These are phyloP conservation scores for Dysmachus trigonus DNA, from an alignment of 2,888 invertebrate genomes.

Conservation along the genomic window DNA sequence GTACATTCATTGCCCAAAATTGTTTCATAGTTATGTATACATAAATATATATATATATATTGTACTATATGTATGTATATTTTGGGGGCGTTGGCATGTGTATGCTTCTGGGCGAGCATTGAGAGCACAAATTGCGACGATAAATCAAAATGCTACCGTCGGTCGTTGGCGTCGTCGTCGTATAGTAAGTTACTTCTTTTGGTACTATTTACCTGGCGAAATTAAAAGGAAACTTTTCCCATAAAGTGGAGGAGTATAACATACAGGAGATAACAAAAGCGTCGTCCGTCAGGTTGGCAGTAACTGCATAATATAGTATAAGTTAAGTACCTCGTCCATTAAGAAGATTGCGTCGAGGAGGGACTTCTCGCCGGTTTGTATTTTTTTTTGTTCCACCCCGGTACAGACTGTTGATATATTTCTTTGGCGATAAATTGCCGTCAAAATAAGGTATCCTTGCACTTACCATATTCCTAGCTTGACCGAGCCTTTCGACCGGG, in stretches of 20 bases:
- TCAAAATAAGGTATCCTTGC: slow-evolving; percentile 12
- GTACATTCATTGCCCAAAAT: neutral
- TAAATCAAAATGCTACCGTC: neutral
- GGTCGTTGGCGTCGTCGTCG: neutral
- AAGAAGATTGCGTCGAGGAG: slow-evolving; percentile 16
- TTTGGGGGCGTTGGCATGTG: neutral
- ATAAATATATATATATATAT: neutral
- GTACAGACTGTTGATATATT: slow-evolving; percentile 5
- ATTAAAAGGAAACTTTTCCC: slow-evolving; percentile 10
- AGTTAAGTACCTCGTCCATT: slow-evolving; percentile 30
- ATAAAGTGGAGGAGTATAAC: neutral
- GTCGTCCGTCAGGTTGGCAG: neutral
- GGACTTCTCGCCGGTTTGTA: neutral
- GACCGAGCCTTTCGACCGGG: neutral
- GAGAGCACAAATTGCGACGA: neutral
- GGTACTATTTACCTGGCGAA: neutral
- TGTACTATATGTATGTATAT: neutral
- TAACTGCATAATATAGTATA: slow-evolving; percentile 23
- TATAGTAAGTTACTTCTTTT: neutral
- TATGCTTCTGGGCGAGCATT: neutral
- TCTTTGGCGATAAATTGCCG: slow-evolving; percentile 1
- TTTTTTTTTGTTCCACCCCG: too few relatives aligned
- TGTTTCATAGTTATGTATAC: neutral
- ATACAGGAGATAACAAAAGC: neutral
- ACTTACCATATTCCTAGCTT: slow-evolving; percentile 19